phyloP scores from a whole-genome alignment of 2,888 invertebrate species.

The Stictocephala bisonia region DNA sequence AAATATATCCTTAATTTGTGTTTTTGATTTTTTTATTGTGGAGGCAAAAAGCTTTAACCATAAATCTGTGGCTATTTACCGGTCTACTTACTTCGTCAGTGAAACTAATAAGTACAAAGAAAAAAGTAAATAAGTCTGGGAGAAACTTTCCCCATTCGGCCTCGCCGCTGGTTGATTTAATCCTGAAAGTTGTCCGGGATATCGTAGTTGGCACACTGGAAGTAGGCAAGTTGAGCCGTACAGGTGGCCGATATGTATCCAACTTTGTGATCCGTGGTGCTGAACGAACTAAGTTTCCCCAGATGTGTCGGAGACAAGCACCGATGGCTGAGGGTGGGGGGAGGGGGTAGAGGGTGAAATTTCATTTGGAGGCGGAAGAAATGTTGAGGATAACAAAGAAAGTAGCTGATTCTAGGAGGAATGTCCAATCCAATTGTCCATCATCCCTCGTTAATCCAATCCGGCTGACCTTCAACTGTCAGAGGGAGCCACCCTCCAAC shows the following conservation, averaged over 20 bases:
- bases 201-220: neutral
- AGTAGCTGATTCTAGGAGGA: constrained; percentile 5
- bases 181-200: constrained; percentile 2
- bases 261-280: neutral
- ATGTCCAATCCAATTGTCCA: constrained; percentile 35
- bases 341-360: neutral
- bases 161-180: too few species aligned
- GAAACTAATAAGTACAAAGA: too few species aligned
- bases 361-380: constrained; percentile 28
- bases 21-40: too few species aligned
- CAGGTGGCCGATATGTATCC: neutral
- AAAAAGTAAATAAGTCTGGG: too few species aligned
- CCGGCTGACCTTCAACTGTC: constrained; percentile 24
- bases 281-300: neutral
- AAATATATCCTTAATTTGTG: too few species aligned
- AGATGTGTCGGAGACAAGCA: neutral
- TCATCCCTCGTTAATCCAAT: constrained; percentile 38
- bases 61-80: too few species aligned
- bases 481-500: neutral
- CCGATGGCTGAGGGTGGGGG: too few species aligned
- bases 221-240: neutral
- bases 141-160: too few species aligned
- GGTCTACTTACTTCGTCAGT: too few species aligned
- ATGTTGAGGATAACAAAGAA: constrained; percentile 35
- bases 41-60: too few species aligned